Conservation (phyloP, 2,888 invertebrate genomes). For the Agonum fuliginosum region DNA sequence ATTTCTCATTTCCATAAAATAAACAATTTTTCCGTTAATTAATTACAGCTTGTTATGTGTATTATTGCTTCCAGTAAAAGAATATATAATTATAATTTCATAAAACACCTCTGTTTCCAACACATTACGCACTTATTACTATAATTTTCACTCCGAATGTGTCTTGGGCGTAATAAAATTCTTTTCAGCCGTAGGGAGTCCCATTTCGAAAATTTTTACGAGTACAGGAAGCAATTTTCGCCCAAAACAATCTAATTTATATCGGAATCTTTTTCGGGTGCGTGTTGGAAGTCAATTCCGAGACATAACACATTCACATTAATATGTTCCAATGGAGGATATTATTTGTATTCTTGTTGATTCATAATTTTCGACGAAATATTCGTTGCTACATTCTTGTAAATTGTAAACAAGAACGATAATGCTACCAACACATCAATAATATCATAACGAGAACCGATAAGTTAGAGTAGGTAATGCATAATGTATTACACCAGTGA, state of each 20-base stretch:
- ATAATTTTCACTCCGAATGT: background rate
- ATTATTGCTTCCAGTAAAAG: too few species aligned
- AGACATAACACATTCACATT: conserved; percentile 15
- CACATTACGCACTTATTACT: background rate
- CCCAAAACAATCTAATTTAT: conserved; percentile 34
- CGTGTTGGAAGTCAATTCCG: background rate
- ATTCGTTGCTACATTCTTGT: background rate
- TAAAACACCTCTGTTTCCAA: background rate
- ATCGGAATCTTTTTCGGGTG: conserved; percentile 16
- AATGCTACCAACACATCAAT: conserved; percentile 23
- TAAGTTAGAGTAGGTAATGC: conserved; percentile 32
- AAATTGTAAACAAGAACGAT: conserved; percentile 37
- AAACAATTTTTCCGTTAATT: too few species aligned
- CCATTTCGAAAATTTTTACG: conserved; percentile 14
- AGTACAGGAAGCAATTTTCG: conserved; percentile 12
- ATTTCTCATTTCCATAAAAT: too few species aligned
- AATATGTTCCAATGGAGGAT: conserved; percentile 22
- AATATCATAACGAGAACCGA: conserved; percentile 13
- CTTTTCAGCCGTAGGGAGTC: background rate
- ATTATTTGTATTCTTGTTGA: conserved; percentile 39
- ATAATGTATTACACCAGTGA: background rate
- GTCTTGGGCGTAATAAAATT: background rate
- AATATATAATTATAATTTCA: background rate
- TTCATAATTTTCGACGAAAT: conserved; percentile 29
- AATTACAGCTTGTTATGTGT: too few species aligned